A percentile compares a stretch with the other conserved stretches of the same genome.
Evolutionary conservation across 2,113 vertebrate genomes (phyloP).

Genomic region (Indicator indicator): DNA sequence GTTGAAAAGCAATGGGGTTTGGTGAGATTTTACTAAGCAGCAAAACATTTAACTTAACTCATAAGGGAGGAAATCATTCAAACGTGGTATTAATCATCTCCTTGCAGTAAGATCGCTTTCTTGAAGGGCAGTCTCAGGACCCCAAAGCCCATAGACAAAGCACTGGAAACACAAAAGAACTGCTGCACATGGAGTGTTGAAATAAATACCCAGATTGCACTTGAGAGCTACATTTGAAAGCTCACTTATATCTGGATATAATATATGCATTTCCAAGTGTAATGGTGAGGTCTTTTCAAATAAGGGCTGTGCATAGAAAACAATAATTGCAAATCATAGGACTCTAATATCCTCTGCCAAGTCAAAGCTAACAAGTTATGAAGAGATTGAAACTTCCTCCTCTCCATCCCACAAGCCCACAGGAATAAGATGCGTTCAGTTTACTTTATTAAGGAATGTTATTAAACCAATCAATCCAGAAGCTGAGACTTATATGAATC

Average conservation of each 20-base stretch:
- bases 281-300: not conserved
- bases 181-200: not conserved
- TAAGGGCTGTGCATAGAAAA: not conserved
- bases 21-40: not conserved
- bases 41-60: not conserved
- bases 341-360: not conserved
- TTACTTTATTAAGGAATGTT: conserved; percentile 34
- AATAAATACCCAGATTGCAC: not conserved
- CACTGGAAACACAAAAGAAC: not conserved
- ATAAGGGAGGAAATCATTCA: not conserved
- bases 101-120: not conserved
- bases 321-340: not conserved
- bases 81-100: not conserved
- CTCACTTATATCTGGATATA: not conserved
- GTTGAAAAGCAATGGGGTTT: not conserved
- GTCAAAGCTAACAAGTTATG: not conserved
- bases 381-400: not conserved
- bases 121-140: not conserved
- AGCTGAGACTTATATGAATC: not conserved
- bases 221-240: not conserved
- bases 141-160: not conserved
- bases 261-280: not conserved
- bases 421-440: not conserved
- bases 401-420: not conserved
- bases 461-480: conserved; percentile 60